A percentile compares a stretch with the other conserved stretches of the same genome.
Evolutionary conservation across 2,888 invertebrate species (phyloP).

Genomic region (Hipparchia semele): DNA sequence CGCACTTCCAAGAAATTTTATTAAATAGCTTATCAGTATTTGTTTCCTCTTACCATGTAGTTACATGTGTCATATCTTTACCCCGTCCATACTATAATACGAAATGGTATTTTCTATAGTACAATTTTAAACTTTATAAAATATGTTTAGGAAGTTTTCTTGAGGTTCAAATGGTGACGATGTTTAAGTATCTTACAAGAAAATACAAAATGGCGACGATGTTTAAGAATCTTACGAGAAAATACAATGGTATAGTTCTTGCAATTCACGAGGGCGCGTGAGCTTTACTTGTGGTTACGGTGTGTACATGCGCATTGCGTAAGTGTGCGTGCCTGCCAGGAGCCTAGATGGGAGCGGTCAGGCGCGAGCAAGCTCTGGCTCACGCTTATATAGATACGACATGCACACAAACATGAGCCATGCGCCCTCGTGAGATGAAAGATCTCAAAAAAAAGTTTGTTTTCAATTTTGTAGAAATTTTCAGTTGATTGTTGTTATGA

Average conservation of each 20-base stretch:
- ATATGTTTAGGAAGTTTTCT: background rate
- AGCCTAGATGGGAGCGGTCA: no score
- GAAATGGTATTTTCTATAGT: constrained; percentile 31
- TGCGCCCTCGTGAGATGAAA: no score
- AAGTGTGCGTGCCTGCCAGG: no score
- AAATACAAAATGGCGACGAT: no score
- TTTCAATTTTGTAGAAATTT: background rate
- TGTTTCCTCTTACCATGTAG: background rate
- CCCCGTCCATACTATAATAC: constrained; percentile 38
- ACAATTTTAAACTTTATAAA: constrained; percentile 9
- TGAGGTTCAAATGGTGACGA: constrained; percentile 2
- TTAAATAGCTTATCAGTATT: background rate
- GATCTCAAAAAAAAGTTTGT: background rate
- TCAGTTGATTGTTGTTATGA: no score
- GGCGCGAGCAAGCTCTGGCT: no score
- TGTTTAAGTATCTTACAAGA: background rate
- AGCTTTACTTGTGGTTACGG: no score
- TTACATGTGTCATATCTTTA: constrained; percentile 30
- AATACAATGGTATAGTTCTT: background rate
- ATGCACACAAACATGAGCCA: no score
- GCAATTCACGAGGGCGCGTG: background rate
- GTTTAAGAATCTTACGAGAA: no score
- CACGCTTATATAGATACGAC: no score
- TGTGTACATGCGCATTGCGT: no score
- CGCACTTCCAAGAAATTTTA: no score